A percentile compares a stretch with the other conserved stretches of the same genome.
phyloP scores from a whole-genome alignment of 2,888 invertebrate genomes.

The Caenorhabditis uteleia region DNA sequence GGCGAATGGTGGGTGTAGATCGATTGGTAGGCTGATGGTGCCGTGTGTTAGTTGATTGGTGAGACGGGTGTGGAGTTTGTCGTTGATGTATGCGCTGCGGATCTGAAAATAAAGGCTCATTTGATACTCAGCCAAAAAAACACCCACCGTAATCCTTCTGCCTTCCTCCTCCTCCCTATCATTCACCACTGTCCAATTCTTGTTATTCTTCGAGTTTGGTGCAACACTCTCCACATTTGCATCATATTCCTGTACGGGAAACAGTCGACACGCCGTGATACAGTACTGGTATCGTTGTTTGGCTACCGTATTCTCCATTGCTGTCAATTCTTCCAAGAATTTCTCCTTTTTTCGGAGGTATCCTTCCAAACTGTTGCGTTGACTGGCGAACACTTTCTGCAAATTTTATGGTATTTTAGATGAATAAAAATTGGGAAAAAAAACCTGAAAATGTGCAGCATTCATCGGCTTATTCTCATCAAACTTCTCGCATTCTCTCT shows the following conservation, averaged over 20 bases:
- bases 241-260: slow-evolving; percentile 20
- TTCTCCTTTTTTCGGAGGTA: slow-evolving; percentile 1
- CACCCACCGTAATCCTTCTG: slow-evolving; percentile 9
- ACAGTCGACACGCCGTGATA: slow-evolving; percentile 14
- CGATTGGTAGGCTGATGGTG: slow-evolving; percentile 29
- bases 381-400: too few species aligned
- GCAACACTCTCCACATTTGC: slow-evolving; percentile 17
- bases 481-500: too few species aligned
- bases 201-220: neutral
- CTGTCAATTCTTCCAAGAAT: neutral
- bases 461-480: too few species aligned
- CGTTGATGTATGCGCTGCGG: slow-evolving; percentile 27
- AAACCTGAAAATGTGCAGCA: too few species aligned
- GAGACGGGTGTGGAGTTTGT: slow-evolving; percentile 17
- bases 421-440: too few species aligned
- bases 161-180: slow-evolving; percentile 16
- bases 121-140: neutral
- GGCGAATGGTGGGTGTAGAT: slow-evolving; percentile 39
- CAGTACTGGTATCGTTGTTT: slow-evolving; percentile 12
- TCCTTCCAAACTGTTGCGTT: too few species aligned
- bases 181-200: slow-evolving; percentile 28
- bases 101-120: slow-evolving; percentile 14
- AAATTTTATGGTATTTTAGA: too few species aligned
- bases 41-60: slow-evolving; percentile 16
- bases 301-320: slow-evolving; percentile 5